Evolutionary conservation across 2,888 invertebrate species (phyloP), one percentile per base, ranked within the genome.

Genomic region (Clistopyga incitator): DNA sequence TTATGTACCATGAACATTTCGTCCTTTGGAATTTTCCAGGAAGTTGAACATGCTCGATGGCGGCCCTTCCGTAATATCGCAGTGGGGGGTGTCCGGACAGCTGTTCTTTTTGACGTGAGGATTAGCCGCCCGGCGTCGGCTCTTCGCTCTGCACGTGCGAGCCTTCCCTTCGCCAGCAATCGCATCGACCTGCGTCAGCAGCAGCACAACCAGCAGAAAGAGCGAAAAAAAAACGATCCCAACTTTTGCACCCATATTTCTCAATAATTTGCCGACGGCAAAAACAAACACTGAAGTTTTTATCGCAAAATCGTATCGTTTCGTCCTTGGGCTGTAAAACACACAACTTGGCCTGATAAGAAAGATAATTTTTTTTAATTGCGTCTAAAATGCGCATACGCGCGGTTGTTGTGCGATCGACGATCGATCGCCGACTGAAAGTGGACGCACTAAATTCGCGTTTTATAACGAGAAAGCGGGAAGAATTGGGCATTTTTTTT

Each of bases 391-490:
- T 6, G 10, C 11, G 34, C 20, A 11, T 15, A 38, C 38, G 15
- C 20, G 20, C n/a, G 8, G 56, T 6, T 3, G 47, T 25, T 65
- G 61, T 38, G 13, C 25, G 47, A 61, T 47, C 42, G 45, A 81
- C 38, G 45, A 38, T 54, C 78, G 61, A 70, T 61, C 45, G n/a
- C 0, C 61, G 59, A 83, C 75, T 70, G 84, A 72, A 82, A 84
- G 68, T 38, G 52, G 50, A 11, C 72, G 47, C 13, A 34, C 47
- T 50, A 84, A 85, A 84, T 86, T 82, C 80, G 72, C 29, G 71
- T 82, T 87, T 86, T 85, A 86, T 87, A 86, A 65, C 84, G 85
- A 81, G 74, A 81, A 85, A 85, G 81, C 76, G 34, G 20, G 23
- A 75, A 78, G 80, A 64, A 79, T 64, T 77, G 54, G 34, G 13